These are phyloP conservation scores for Ceyx melanurus DNA, from an alignment of 2,113 vertebrate genomes.

Conservation along the genomic window DNA sequence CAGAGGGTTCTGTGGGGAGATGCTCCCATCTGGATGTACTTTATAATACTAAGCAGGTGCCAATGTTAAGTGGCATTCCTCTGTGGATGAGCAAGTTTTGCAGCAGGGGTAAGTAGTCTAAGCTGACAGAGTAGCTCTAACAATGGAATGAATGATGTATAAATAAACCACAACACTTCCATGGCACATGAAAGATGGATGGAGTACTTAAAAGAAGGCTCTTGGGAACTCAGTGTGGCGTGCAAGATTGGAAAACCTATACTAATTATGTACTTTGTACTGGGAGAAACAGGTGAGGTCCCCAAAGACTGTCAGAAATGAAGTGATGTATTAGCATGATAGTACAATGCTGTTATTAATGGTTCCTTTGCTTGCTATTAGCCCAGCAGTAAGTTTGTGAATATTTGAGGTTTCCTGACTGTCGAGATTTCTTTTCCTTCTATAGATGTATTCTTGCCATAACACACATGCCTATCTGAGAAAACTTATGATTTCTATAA, in stretches of 20 bases:
- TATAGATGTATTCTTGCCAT: neutral
- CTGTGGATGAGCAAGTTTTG: neutral
- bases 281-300: constrained; percentile 34
- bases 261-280: neutral
- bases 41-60: neutral
- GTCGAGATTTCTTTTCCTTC: neutral
- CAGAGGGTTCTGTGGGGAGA: neutral
- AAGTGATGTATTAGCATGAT: constrained; percentile 8
- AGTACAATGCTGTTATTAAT: neutral
- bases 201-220: constrained; percentile 27
- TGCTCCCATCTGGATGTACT: neutral
- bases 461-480: neutral
- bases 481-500: constrained; percentile 7
- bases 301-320: neutral
- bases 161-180: constrained; percentile 13
- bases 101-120: neutral
- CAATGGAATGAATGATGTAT: neutral
- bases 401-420: neutral
- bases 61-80: neutral
- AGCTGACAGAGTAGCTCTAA: neutral
- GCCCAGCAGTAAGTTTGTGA: constrained; percentile 2
- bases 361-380: constrained; percentile 10
- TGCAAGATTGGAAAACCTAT: constrained; percentile 28
- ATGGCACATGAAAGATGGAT: constrained; percentile 53
- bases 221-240: neutral